Conservation (phyloP, 2,888 invertebrate genomes). For the Pyralis farinalis region DNA sequence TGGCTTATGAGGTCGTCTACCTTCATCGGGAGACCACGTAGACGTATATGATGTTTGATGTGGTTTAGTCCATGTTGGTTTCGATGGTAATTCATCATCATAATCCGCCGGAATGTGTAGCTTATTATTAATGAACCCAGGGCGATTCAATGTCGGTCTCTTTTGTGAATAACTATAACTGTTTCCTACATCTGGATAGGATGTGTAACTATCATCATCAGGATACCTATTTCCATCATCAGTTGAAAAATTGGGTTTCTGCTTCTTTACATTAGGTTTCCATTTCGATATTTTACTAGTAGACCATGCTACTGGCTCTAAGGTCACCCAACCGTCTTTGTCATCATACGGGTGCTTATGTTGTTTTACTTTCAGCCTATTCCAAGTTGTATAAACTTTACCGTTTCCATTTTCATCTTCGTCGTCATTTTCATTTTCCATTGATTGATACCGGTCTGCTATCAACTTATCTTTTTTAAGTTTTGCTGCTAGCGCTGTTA, state of each 20-base stretch:
- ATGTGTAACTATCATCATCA: conserved; percentile 23
- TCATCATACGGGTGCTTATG: conserved; percentile 84
- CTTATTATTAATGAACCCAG: conserved; percentile 64
- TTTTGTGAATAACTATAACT: conserved; percentile 55
- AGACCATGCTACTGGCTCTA: conserved; percentile 90
- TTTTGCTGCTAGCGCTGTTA: conserved; percentile 67
- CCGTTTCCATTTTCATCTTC: conserved; percentile 45
- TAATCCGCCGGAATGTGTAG: conserved; percentile 53
- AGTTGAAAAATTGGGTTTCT: conserved; percentile 69
- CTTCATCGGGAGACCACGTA: conserved; percentile 65
- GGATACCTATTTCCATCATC: conserved; percentile 55
- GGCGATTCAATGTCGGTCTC: conserved; percentile 50
- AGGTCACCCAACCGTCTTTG: conserved; percentile 88
- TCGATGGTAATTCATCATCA: conserved; percentile 61
- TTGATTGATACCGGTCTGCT: conserved; percentile 33
- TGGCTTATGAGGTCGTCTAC: conserved; percentile 63
- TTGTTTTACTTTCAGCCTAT: conserved; percentile 75
- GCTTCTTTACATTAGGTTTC: conserved; percentile 83
- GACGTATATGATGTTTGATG: conserved; percentile 48
- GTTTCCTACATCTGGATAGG: conserved; percentile 44
- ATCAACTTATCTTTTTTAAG: conserved; percentile 68
- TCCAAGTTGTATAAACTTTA: conserved; percentile 71
- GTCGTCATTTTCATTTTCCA: conserved; percentile 30
- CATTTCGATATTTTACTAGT: conserved; percentile 90
- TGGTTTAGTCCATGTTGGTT: conserved; percentile 61